These are phyloP conservation scores for Coelinius sp. DNA, from an alignment of 2,888 invertebrate species.

Conservation along the genomic window DNA sequence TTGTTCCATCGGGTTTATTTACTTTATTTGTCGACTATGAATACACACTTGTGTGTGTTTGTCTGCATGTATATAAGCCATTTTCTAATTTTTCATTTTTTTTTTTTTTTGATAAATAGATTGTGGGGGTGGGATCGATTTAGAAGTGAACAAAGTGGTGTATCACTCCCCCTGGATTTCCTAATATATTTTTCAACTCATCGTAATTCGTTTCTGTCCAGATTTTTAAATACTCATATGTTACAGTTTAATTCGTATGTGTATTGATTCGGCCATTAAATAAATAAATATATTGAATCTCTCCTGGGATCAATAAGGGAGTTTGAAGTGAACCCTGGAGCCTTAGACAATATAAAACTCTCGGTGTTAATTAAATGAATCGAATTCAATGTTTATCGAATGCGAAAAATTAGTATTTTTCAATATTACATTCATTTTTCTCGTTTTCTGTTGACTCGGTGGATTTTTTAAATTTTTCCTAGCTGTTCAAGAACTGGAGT, in stretches of 20 bases:
- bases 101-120: conserved; percentile 5
- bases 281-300: not conserved
- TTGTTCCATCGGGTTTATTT: not conserved
- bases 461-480: not conserved
- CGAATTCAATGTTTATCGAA: conserved; percentile 48
- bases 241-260: not conserved
- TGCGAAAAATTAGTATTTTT: conserved; percentile 40
- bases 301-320: conserved; percentile 1
- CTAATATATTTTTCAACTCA: not conserved
- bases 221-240: not conserved
- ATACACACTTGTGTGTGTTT: not conserved
- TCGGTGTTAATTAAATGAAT: not conserved
- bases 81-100: conserved; percentile 25
- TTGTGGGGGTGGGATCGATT: not conserved
- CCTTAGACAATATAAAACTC: conserved; percentile 17
- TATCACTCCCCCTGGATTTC: not conserved
- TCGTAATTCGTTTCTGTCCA: not conserved
- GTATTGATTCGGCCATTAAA: not conserved
- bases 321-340: conserved; percentile 18
- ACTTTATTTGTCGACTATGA: conserved; percentile 7
- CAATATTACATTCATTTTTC: conserved; percentile 17
- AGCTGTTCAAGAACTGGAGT: not conserved
- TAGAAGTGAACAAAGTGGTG: not conserved
- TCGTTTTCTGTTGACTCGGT: not conserved
- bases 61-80: conserved; percentile 18